Base-by-base conservation (phyloP, 2,888 invertebrate species). In the Aporophyla lueneburgensis region DNA sequence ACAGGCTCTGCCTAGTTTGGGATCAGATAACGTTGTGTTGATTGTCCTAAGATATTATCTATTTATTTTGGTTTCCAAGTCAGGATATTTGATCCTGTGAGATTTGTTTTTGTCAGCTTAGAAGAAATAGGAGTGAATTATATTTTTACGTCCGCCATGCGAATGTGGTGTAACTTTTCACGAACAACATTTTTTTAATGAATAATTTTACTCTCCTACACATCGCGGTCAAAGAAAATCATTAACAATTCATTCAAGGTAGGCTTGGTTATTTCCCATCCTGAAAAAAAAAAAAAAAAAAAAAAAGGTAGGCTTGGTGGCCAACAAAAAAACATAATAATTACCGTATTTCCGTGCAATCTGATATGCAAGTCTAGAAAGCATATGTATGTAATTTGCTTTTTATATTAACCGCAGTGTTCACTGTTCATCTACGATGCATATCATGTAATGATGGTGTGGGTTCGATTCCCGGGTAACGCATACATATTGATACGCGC, bases 401-500 rank as follows among this genome's bases (percentile, higher is more conserved):
- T 83, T 84, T 80, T 67, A 62, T 27, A 54, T 46, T 62, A 76
- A 71, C 19, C 46, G 58, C 27, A 54, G n/a, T 56, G 59, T 63
- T 46, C 53, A 19, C 33, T 66, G 43, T 79, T 63, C 78, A 79
- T 86, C 83, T 86, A 16, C 40, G 75, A 86, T 78, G 79, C 85
- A 71, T 85, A 76, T 86, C 83, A 66, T 65, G 68, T 87, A 85
- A 83, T 76, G 80, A 78, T 71, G 82, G 88, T 83, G 72, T 81
- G 77, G 81, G 88, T 88, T 89, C 88, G 88, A 85, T 85, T 89
- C 90, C 89, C 81, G 81, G 76, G 40, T 81, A 81, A 63, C 62
- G 69, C 85, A 89, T 91, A 72, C 84, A 91, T 91, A 91, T 89
- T 89, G 83, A 90, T 89, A 80, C 21, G 63, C 19, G 70, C 61